phyloP scores from a whole-genome alignment of 2,888 invertebrate genomes.

The Scaptomyza parva region DNA sequence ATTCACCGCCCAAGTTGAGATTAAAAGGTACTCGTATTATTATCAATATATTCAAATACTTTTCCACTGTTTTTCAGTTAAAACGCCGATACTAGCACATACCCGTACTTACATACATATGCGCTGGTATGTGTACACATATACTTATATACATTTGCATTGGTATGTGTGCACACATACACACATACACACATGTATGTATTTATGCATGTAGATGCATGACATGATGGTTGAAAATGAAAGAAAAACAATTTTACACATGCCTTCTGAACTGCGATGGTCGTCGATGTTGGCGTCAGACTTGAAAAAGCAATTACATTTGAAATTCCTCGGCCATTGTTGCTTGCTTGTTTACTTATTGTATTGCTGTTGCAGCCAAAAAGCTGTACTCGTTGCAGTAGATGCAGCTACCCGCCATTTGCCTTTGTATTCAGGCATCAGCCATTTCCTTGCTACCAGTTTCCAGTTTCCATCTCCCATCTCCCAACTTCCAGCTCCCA shows the following conservation, averaged over 20 bases:
- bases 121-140: neutral
- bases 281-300: slow-evolving; percentile 17
- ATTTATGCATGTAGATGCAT: neutral
- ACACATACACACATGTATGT: slow-evolving; percentile 1
- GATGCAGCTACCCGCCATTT: slow-evolving; percentile 9
- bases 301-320: slow-evolving; percentile 63
- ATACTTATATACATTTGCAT: neutral
- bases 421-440: slow-evolving; percentile 22
- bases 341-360: slow-evolving; percentile 35
- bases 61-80: slow-evolving; percentile 42
- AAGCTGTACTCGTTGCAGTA: neutral
- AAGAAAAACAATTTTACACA: slow-evolving; percentile 2
- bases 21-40: slow-evolving; percentile 88
- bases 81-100: slow-evolving; percentile 6
- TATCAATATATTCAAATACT: slow-evolving; percentile 47
- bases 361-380: slow-evolving; percentile 16
- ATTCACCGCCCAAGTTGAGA: slow-evolving; percentile 89
- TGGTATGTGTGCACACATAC: slow-evolving; percentile 1
- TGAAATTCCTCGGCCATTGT: slow-evolving; percentile 56
- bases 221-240: neutral
- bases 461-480: neutral
- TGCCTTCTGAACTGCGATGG: slow-evolving; percentile 1
- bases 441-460: slow-evolving; percentile 12
- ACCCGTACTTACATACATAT: neutral
- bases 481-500: neutral